phyloP scores from a whole-genome alignment of 2,797 vertebrate species.

The Cercopithecus mitis region DNA sequence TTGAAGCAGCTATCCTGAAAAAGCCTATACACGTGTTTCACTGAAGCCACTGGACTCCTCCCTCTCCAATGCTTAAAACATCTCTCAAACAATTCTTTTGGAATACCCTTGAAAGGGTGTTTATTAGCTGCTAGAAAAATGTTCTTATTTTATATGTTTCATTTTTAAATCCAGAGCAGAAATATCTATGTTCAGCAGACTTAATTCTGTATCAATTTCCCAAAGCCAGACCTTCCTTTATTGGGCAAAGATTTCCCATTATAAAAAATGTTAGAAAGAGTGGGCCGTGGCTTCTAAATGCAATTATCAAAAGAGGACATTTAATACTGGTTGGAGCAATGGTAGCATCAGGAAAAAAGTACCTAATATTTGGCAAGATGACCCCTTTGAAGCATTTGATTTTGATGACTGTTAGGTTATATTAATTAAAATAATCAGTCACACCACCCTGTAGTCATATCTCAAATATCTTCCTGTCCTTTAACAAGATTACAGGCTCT shows the following conservation, averaged over 20 bases:
- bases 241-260: background rate
- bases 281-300: background rate
- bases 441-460: background rate
- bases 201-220: background rate
- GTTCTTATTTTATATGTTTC: background rate
- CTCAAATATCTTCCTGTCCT: background rate
- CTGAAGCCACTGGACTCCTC: background rate
- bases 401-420: constrained; percentile 21
- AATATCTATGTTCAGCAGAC: background rate
- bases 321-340: background rate
- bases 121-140: background rate
- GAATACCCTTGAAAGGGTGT: background rate
- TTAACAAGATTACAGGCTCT: background rate
- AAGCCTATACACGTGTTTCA: background rate
- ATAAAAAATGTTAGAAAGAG: background rate
- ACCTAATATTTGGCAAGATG: background rate
- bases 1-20: background rate
- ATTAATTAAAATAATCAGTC: constrained; percentile 46
- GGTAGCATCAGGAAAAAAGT: background rate
- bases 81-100: background rate
- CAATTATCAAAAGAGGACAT: background rate
- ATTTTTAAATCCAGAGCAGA: constrained; percentile 1
- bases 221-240: background rate
- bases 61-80: background rate
- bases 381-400: constrained; percentile 19